Base-by-base conservation (phyloP, 1,140 invertebrate species). In the Radopholus similis region DNA sequence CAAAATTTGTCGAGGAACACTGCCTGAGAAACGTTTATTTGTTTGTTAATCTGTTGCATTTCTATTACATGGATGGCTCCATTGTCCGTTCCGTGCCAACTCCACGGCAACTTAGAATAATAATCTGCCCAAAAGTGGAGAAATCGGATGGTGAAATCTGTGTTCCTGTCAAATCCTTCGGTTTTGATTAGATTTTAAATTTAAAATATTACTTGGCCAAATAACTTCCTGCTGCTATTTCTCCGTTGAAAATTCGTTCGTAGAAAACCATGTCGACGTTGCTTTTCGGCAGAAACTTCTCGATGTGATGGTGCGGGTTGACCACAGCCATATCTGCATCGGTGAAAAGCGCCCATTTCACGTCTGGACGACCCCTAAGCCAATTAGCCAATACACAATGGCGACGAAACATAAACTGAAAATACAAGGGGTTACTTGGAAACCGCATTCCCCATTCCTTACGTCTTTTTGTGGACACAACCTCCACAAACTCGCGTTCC, bases 41-140 rank as follows among this genome's bases (percentile, higher is more conserved):
- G 11, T 18, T 34, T 32, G 8, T 42, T 56, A n/a, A 28, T 13
- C 18, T 9, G n/a, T 51, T 35, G 32, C 5, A 62, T 51, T 28
- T 11, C 55, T 28, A 56, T 38, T 62, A 78, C 75, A 28, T 73
- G 67, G 40, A 74, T 72, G n/a, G 73, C 73, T 3, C 75, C 73
- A 40, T 74, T 74, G 59, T 74, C 73, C n/a, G 73, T 77, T n/a
- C 73, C 75, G 42, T 74, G 73, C 38, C 75, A 73, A 28, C 74
- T 74, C 26, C 55, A 18, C 6, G 74, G 70, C 40, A 77, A 21
- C 38, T 67, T 49, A 23, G 58, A 21, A 4, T 58, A 73, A 58
- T 74, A 74, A 30, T 70, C 35, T 23, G 70, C 60, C 73, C 73
- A 74, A n/a, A 8, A 23, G 32, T 38, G 44, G 11, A 74, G 51